phyloP scores from a whole-genome alignment of 2,797 vertebrate genomes.

The Chaetophractus vellerosus region DNA sequence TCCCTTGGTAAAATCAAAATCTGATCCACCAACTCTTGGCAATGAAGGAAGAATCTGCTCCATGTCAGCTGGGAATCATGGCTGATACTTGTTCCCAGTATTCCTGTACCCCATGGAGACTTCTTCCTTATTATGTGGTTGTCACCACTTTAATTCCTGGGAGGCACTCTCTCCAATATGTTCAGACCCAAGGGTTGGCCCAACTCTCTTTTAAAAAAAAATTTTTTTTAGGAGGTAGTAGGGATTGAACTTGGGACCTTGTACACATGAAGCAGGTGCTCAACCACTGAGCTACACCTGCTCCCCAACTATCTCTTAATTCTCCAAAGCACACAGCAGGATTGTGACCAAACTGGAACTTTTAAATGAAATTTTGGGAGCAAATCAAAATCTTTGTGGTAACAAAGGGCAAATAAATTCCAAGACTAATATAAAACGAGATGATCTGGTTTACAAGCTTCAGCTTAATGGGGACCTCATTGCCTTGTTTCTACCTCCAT shows the following conservation, averaged over 20 bases:
- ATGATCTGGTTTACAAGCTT: not conserved
- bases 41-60: not conserved
- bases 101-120: not conserved
- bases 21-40: not conserved
- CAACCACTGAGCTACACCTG: no score
- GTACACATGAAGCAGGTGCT: no score
- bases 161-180: not conserved
- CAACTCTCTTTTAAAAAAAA: not conserved
- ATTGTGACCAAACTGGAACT: conserved; percentile 59
- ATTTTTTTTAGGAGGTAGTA: no score
- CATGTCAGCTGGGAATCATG: not conserved
- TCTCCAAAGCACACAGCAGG: not conserved
- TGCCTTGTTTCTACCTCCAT: not conserved
- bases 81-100: not conserved
- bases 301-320: not conserved
- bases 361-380: not conserved
- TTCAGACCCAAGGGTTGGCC: not conserved
- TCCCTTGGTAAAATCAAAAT: not conserved
- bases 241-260: no score
- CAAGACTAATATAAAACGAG: conserved; percentile 22
- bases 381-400: not conserved
- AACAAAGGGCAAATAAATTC: conserved; percentile 20
- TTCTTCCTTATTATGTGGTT: not conserved
- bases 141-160: not conserved
- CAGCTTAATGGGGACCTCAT: not conserved